Evolutionary conservation across 2,888 invertebrate species (phyloP).

Genomic region (Parochlus steinenii): DNA sequence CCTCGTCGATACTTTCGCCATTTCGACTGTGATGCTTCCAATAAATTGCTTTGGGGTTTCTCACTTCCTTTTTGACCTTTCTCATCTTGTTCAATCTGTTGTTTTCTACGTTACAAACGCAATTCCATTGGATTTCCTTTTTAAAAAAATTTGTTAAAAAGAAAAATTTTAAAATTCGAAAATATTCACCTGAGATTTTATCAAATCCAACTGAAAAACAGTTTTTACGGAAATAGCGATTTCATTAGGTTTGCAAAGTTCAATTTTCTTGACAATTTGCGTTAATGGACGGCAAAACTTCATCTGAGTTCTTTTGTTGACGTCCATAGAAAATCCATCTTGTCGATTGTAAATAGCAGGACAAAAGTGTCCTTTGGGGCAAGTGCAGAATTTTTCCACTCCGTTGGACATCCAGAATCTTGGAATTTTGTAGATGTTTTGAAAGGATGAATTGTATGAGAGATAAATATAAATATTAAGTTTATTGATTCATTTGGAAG

Average conservation of each 20-base stretch:
- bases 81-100: conserved; percentile 1
- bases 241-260: neutral
- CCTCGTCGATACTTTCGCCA: neutral
- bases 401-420: neutral
- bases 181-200: no score
- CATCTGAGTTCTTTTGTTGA: conserved; percentile 11
- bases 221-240: neutral
- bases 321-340: conserved; percentile 1
- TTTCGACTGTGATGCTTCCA: conserved; percentile 9
- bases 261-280: neutral
- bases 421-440: no score
- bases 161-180: no score
- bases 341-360: neutral
- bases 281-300: conserved; percentile 7
- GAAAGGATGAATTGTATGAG: no score
- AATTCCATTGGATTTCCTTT: neutral
- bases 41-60: conserved; percentile 8
- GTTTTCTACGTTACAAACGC: neutral
- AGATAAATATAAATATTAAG: no score
- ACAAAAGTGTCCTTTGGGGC: conserved; percentile 6
- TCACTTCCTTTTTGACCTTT: conserved; percentile 1
- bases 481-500: no score
- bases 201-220: no score
- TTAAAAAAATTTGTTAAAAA: no score
- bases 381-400: conserved; percentile 10